Percentiles rank a stretch among this genome's conserved stretches.
Evolutionary conservation across 1,140 invertebrate genomes (phyloP).

Genomic region (Triops longicaudatus): DNA sequence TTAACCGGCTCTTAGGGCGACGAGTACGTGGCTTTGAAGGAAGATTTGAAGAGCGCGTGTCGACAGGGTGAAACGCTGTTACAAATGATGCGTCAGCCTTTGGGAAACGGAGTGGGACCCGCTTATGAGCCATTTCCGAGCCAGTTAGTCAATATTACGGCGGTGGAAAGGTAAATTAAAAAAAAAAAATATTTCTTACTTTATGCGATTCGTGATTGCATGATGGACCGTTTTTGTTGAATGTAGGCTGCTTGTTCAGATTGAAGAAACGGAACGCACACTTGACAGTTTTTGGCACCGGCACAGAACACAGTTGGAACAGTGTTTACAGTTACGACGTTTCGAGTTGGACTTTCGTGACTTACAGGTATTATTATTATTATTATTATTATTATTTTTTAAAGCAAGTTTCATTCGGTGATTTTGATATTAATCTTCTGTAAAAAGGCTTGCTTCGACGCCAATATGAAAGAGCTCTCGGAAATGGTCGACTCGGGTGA

Average conservation of each 20-base stretch:
- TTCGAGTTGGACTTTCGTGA: constrained; percentile 84
- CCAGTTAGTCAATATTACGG: constrained; percentile 78
- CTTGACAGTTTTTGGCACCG: constrained; percentile 90
- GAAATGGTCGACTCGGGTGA: constrained; percentile 74
- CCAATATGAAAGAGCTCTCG: constrained; percentile 40
- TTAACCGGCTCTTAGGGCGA: constrained; percentile 31
- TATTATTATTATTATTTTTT: constrained; percentile 1
- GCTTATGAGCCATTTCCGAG: constrained; percentile 41
- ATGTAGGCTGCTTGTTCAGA: constrained; percentile 72
- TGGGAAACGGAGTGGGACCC: constrained; percentile 34
- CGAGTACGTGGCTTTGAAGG: constrained; percentile 59
- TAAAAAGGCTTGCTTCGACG: constrained; percentile 39
- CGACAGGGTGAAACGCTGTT: constrained; percentile 75
- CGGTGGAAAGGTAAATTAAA: constrained; percentile 68
- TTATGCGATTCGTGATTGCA: too few relatives aligned
- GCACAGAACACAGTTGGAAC: constrained; percentile 75
- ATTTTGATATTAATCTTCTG: too few relatives aligned
- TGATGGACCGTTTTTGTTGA: background rate
- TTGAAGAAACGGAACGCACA: constrained; percentile 87
- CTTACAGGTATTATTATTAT: constrained; percentile 47
- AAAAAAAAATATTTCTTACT: background rate
- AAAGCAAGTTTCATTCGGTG: too few relatives aligned
- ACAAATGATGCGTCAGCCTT: constrained; percentile 52
- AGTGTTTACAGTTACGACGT: constrained; percentile 76
- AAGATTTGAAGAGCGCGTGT: constrained; percentile 69